Percentiles rank a stretch among this genome's conserved stretches.
Evolutionary conservation across 1,140 invertebrate genomes (phyloP).

Genomic region (Macrotrachela quadricornifera): DNA sequence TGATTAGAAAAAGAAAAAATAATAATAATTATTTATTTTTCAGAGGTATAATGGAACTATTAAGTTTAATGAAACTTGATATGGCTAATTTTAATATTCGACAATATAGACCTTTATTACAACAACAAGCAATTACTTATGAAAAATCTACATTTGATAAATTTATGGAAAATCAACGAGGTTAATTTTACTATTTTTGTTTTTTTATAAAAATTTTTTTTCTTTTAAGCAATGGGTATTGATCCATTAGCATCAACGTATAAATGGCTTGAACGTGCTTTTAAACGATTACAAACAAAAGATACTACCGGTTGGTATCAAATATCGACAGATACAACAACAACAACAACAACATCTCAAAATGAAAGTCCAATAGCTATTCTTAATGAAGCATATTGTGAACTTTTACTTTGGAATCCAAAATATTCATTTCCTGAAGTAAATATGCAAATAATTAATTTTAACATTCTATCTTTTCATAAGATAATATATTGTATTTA

Average conservation of each 20-base stretch:
- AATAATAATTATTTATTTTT: background rate
- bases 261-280: conserved; percentile 49
- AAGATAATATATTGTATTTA: too few relatives aligned
- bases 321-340: conserved; percentile 5
- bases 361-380: conserved; percentile 17
- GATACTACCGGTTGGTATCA: conserved; percentile 3
- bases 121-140: conserved; percentile 54
- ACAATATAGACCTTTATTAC: conserved; percentile 60
- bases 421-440: conserved; percentile 25
- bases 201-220: conserved; percentile 2
- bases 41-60: conserved; percentile 35
- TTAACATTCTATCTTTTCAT: too few relatives aligned
- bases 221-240: conserved; percentile 14
- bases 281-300: conserved; percentile 17
- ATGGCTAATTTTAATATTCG: conserved; percentile 76
- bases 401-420: conserved; percentile 51
- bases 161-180: background rate
- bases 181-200: conserved; percentile 3
- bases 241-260: conserved; percentile 55
- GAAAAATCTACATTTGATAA: conserved; percentile 61
- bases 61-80: conserved; percentile 76
- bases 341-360: conserved; percentile 4
- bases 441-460: too few relatives aligned
- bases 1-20: background rate
- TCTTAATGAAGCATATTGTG: conserved; percentile 45